These are phyloP conservation scores for Galerucella nymphaeae DNA, from an alignment of 2,888 invertebrate genomes.

Conservation along the genomic window DNA sequence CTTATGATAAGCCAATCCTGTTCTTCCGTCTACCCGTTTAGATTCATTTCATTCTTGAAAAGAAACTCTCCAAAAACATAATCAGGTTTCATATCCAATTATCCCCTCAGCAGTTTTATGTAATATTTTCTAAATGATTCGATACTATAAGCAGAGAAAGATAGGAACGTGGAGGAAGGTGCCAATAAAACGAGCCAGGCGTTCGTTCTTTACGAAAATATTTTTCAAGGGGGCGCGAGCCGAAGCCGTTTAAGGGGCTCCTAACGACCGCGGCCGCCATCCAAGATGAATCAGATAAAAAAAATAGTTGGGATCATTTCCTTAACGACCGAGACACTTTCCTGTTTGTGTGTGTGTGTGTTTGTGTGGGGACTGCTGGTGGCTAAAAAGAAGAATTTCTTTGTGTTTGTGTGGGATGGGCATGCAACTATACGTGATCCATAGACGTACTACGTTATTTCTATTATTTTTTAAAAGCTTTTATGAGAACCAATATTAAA, in stretches of 20 bases:
- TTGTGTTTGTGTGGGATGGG: conserved; percentile 25
- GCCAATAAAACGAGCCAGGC: conserved; percentile 18
- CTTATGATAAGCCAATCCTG: too few relatives aligned
- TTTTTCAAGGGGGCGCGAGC: conserved; percentile 23
- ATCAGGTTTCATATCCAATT: too few relatives aligned
- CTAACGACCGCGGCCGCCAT: conserved; percentile 24
- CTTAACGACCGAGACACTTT: conserved; percentile 43
- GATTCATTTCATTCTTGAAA: too few relatives aligned
- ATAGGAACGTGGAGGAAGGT: conserved; percentile 6
- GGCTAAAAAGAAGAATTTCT: conserved; percentile 6
- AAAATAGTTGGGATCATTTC: conserved; percentile 41
- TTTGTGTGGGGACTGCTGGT: conserved; percentile 10
- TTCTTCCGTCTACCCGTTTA: too few relatives aligned
- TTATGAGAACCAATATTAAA: too few relatives aligned
- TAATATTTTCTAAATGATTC: background rate
- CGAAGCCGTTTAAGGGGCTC: conserved; percentile 2
- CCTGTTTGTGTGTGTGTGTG: conserved; percentile 32
- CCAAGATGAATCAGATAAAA: conserved; percentile 39
- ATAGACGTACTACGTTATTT: conserved; percentile 7
- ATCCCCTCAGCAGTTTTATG: too few relatives aligned
- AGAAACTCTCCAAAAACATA: too few relatives aligned
- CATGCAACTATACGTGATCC: conserved; percentile 22
- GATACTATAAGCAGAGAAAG: background rate
- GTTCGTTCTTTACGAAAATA: conserved; percentile 23
- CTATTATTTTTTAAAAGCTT: background rate